Conservation (phyloP, 2,113 vertebrate species). For the Gambusia affinis region DNA sequence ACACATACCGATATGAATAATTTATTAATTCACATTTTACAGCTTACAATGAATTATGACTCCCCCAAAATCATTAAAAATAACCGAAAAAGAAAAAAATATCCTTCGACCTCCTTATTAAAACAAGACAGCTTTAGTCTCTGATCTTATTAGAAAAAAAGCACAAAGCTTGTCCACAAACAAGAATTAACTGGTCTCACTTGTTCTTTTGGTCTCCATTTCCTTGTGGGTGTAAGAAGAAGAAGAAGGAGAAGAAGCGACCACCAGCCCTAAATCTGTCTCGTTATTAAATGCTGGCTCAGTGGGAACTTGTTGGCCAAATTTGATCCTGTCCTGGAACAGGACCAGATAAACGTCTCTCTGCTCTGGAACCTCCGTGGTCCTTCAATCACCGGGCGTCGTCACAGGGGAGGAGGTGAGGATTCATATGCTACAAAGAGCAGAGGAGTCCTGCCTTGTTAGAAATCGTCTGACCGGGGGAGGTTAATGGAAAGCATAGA, state of each 20-base stretch:
- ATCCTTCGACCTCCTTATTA: conserved; percentile 49
- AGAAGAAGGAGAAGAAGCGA: conserved; percentile 24
- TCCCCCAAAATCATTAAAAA: conserved; percentile 22
- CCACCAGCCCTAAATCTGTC: conserved; percentile 46
- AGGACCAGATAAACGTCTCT: conserved; percentile 54
- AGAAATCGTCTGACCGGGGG: conserved; percentile 34
- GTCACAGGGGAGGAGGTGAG: conserved; percentile 26
- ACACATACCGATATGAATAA: conserved; percentile 79
- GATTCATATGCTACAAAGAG: conserved; percentile 50
- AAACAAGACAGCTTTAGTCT: conserved; percentile 24
- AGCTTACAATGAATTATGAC: conserved; percentile 64
- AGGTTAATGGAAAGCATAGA: conserved; percentile 94
- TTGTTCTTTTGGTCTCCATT: conserved; percentile 71
- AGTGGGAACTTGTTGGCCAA: conserved; percentile 53
- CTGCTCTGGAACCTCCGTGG: conserved; percentile 46
- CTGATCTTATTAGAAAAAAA: conserved; percentile 13
- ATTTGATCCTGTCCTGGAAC: conserved; percentile 43
- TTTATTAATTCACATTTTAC: conserved; percentile 82
- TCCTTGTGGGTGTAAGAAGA: conserved; percentile 28
- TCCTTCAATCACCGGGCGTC: conserved; percentile 48
- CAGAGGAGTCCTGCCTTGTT: conserved; percentile 32
- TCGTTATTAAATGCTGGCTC: conserved; percentile 65
- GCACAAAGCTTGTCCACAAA: not conserved
- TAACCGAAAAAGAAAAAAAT: conserved; percentile 38
- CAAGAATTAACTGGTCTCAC: conserved; percentile 48